These are phyloP conservation scores for Halictus quadricinctus DNA, from an alignment of 2,888 invertebrate genomes.

Conservation along the genomic window DNA sequence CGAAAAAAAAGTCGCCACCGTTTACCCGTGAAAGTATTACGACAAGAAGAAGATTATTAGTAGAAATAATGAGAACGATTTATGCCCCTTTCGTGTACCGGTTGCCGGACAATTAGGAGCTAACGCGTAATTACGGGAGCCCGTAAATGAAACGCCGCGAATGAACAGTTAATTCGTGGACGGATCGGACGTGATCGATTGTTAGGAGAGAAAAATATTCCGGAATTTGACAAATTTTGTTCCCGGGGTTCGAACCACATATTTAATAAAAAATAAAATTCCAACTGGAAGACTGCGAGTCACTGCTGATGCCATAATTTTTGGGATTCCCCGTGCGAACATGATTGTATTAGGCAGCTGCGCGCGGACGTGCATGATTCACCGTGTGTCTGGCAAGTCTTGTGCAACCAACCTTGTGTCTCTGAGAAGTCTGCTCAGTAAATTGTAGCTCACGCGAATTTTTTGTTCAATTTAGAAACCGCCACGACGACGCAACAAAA, in stretches of 20 bases:
- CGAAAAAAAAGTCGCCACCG: constrained; percentile 16
- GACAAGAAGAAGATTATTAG: constrained; percentile 19
- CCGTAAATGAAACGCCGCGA: not conserved
- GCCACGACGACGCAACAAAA: not conserved
- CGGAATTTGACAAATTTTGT: too few relatives aligned
- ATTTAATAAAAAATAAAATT: not conserved
- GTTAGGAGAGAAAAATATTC: too few relatives aligned
- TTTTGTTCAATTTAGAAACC: not conserved
- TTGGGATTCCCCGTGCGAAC: not conserved
- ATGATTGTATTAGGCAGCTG: not conserved
- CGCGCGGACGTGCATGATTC: not conserved
- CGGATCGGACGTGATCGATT: not conserved
- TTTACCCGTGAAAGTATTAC: constrained; percentile 30
- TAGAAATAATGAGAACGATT: constrained; percentile 6
- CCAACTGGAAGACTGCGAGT: not conserved
- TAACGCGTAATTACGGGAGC: not conserved
- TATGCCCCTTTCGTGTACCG: not conserved
- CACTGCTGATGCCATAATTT: not conserved
- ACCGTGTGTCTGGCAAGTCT: not conserved
- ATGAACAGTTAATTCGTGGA: not conserved
- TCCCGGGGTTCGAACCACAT: too few relatives aligned
- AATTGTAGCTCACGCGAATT: not conserved
- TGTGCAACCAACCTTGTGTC: constrained; percentile 1
- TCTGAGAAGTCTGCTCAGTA: not conserved
- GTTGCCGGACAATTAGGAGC: not conserved